Base-by-base conservation (phyloP, 2,888 invertebrate genomes). In the Leptinotarsa peninsularis region DNA sequence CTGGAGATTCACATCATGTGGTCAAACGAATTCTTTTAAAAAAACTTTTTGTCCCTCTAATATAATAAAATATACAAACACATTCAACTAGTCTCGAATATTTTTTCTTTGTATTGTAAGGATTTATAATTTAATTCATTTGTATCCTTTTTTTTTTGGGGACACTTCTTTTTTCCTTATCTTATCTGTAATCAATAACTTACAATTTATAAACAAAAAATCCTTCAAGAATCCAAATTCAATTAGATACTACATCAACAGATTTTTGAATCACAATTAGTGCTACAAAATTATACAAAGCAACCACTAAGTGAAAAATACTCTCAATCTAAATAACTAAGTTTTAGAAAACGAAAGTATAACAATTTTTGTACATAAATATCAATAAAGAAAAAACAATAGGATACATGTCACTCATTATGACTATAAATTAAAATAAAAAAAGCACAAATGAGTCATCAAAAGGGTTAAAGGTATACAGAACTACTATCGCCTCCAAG, bases 401-500 rank as follows among this genome's bases (percentile, higher is more conserved):
- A 73, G n/a, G 60, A 50, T 66, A 52, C 68, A 67, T 69, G 66
- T 58, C 27, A 69, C 70, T 49, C 33, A 49, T 18, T 33, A 14
- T 13, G 33, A 27, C 43, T 58, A 58, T 70, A 58, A 58, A 56
- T 70, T 3, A 70, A 58, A 33, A 71, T 54, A 63, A 72, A 70
- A 67, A 74, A 74, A 71, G 71, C 70, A 74, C 66, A 70, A 68
- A 58, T n/a, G 66, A 56, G 58, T 13, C 71, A 66, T 72, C 56
- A 72, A 73, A 72, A 43, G 60, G 68, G 27, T 18, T 15, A 58
- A 7, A 58, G 17, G 33, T 23, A 49, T 49, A 69, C 14, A 70
- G 63, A 66, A 66, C 33, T 71, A 85, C 94, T 91, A 96, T 94
- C 96, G 96, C 80, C 97, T 91, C 97, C 97, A 97, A 43, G 96